A percentile compares a stretch with the other conserved stretches of the same genome.
These are phyloP conservation scores for Charaxes varanes DNA, from an alignment of 1,140 invertebrate species.

Conservation along the genomic window DNA sequence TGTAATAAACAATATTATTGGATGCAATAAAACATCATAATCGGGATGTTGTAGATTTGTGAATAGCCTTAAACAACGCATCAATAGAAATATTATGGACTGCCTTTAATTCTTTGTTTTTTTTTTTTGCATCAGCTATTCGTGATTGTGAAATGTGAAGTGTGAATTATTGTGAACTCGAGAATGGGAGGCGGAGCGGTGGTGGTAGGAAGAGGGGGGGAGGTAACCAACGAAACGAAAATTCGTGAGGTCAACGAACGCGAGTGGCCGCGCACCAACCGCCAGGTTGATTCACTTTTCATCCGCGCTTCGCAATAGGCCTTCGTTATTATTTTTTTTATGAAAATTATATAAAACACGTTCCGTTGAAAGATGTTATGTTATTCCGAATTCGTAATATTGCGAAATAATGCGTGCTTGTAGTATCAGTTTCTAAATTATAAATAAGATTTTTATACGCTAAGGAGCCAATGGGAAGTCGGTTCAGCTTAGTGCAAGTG, in stretches of 20 bases:
- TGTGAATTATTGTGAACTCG: constrained; percentile 42
- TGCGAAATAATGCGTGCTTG: constrained; percentile 3
- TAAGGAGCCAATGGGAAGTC: no score
- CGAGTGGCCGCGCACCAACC: constrained; percentile 60
- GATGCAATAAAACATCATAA: no score
- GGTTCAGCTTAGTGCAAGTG: no score
- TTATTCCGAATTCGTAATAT: background rate
- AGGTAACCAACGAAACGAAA: constrained; percentile 69
- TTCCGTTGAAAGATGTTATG: constrained; percentile 18
- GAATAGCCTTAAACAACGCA: no score
- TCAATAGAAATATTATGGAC: no score
- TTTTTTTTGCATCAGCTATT: constrained; percentile 28
- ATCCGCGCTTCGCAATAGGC: constrained; percentile 57
- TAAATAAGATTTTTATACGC: no score
- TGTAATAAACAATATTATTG: no score
- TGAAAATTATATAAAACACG: constrained; percentile 23
- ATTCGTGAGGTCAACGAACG: constrained; percentile 67
- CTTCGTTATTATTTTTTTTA: constrained; percentile 20
- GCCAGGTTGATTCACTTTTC: constrained; percentile 72
- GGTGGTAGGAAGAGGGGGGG: constrained; percentile 25
- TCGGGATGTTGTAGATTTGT: no score
- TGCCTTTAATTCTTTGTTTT: constrained; percentile 6
- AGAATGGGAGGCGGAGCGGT: constrained; percentile 33
- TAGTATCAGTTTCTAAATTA: background rate
- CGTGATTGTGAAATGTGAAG: no score